A percentile compares a stretch with the other conserved stretches of the same genome.
These are phyloP conservation scores for Aspidoscelis tigris DNA, from an alignment of 2,113 vertebrate species.

Conservation along the genomic window DNA sequence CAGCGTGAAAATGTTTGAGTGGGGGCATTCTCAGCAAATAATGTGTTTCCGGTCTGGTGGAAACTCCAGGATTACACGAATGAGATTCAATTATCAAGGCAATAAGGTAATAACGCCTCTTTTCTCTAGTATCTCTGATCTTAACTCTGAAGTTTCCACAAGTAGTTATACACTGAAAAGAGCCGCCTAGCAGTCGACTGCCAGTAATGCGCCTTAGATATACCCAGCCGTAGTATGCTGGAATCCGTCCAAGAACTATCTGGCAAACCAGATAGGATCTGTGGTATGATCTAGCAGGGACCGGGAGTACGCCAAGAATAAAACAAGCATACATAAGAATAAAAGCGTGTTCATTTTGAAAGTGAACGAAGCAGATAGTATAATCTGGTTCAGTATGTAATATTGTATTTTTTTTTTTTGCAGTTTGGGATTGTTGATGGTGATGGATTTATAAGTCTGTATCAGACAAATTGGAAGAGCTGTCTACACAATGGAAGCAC, in stretches of 20 bases:
- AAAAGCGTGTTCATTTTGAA: background rate
- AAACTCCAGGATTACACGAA: constrained; percentile 92
- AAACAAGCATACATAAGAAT: background rate
- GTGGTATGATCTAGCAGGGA: too few species aligned
- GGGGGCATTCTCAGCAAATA: constrained; percentile 98
- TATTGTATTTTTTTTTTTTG: constrained; percentile 18
- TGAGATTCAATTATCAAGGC: constrained; percentile 96
- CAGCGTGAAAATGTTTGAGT: constrained; percentile 98
- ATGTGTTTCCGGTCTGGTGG: constrained; percentile 94
- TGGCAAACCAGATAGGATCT: too few species aligned
- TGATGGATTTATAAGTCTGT: constrained; percentile 94
- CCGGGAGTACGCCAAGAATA: too few species aligned
- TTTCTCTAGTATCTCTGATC: background rate
- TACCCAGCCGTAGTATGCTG: too few species aligned
- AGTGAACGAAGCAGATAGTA: background rate
- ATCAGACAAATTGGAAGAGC: constrained; percentile 92
- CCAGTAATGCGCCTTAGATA: too few species aligned
- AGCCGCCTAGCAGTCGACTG: too few species aligned
- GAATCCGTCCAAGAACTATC: too few species aligned
- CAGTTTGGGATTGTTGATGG: constrained; percentile 97
- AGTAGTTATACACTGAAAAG: too few species aligned
- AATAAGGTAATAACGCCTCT: constrained; percentile 85
- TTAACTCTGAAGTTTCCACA: background rate
- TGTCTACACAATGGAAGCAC: constrained; percentile 84
- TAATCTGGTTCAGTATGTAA: background rate